Evolutionary conservation across 2,888 invertebrate genomes (phyloP).

Genomic region (Xestia rhomboidea): DNA sequence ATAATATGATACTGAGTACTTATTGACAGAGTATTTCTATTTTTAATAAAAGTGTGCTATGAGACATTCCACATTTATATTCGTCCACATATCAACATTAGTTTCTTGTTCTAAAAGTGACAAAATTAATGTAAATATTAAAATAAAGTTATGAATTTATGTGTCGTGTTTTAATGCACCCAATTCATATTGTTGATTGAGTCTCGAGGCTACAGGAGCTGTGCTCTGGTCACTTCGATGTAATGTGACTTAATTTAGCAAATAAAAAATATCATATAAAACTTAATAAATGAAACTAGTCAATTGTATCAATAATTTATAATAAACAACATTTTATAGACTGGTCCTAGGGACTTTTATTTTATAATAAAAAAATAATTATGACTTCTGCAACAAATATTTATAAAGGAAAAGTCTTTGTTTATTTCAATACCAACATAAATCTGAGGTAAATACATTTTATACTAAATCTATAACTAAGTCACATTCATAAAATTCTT

Average conservation of each 20-base stretch:
- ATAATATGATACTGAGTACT: slow-evolving; percentile 15
- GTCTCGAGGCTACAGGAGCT: not conserved
- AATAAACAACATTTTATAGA: slow-evolving; percentile 19
- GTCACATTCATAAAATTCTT: not conserved
- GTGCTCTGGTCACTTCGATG: not conserved
- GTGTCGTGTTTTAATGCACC: slow-evolving; percentile 26
- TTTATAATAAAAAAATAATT: slow-evolving; percentile 11
- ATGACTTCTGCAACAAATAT: slow-evolving; percentile 16
- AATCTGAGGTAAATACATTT: slow-evolving; percentile 19
- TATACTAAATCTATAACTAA: slow-evolving; percentile 26
- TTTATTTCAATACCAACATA: slow-evolving; percentile 12
- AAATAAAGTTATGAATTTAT: slow-evolving; percentile 60
- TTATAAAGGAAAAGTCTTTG: not conserved
- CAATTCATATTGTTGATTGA: not conserved
- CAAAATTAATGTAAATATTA: slow-evolving; percentile 72
- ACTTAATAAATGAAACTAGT: slow-evolving; percentile 9
- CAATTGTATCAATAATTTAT: slow-evolving; percentile 23
- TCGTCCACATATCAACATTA: slow-evolving; percentile 70
- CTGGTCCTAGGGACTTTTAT: not conserved
- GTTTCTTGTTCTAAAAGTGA: slow-evolving; percentile 53
- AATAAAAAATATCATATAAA: slow-evolving; percentile 1
- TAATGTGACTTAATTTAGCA: not conserved
- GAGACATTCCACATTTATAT: slow-evolving; percentile 57
- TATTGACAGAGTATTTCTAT: slow-evolving; percentile 44
- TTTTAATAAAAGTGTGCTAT: slow-evolving; percentile 37